A percentile compares a stretch with the other conserved stretches of the same genome.
Conservation (phyloP, 2,888 invertebrate genomes). For the Sialis fuliginosa region DNA sequence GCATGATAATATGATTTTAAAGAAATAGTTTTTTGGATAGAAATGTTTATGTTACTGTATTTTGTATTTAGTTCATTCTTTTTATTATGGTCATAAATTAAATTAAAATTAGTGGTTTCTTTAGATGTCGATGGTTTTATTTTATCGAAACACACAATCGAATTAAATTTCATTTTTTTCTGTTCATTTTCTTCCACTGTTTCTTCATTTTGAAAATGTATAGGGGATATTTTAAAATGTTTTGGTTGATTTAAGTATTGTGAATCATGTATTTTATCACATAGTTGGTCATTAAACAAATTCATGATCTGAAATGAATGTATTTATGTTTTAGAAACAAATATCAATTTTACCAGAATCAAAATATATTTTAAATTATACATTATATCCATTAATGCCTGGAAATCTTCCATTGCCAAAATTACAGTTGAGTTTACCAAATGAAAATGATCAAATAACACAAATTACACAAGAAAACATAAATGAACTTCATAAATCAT, state of each 20-base stretch:
- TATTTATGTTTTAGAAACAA: constrained; percentile 21
- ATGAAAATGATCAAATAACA: constrained; percentile 18
- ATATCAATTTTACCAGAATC: constrained; percentile 42
- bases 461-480: constrained; percentile 28
- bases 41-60: no score
- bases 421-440: constrained; percentile 31
- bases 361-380: constrained; percentile 46
- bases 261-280: not conserved
- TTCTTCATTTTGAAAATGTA: no score
- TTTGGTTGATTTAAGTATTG: not conserved
- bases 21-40: not conserved
- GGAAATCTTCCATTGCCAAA: constrained; percentile 55
- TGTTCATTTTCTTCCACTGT: no score
- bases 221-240: not conserved
- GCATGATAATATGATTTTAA: not conserved
- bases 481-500: constrained; percentile 34
- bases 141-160: no score
- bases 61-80: not conserved
- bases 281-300: not conserved
- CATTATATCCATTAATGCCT: constrained; percentile 59
- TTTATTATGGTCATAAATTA: not conserved
- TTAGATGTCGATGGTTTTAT: no score
- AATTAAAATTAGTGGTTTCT: no score
- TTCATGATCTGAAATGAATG: not conserved
- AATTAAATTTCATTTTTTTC: no score